Percentiles rank a stretch among this genome's conserved stretches.
These are phyloP conservation scores for Gallinago undulata DNA, from an alignment of 2,113 vertebrate species.

Conservation along the genomic window DNA sequence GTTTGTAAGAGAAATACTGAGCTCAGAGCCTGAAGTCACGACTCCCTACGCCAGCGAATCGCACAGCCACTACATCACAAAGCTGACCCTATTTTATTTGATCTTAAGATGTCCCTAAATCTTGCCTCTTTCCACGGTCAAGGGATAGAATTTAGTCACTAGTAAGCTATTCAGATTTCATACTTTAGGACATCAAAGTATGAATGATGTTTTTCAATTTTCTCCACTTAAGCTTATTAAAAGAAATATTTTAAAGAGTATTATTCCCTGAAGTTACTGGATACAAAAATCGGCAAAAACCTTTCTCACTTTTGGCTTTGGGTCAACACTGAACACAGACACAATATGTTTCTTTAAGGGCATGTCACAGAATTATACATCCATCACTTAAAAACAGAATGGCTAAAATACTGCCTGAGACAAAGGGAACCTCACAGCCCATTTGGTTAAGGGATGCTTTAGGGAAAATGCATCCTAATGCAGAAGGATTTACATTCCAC, in stretches of 20 bases:
- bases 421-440: neutral
- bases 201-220: slow-evolving; percentile 67
- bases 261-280: slow-evolving; percentile 66
- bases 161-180: slow-evolving; percentile 68
- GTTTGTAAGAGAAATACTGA: neutral
- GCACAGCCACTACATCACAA: neutral
- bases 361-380: neutral
- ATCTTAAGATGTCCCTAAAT: slow-evolving; percentile 51
- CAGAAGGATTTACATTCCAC: slow-evolving; percentile 1
- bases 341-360: neutral
- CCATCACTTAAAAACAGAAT: neutral
- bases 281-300: slow-evolving; percentile 51
- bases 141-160: slow-evolving; percentile 22
- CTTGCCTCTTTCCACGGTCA: slow-evolving; percentile 44
- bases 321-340: neutral
- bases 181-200: slow-evolving; percentile 76
- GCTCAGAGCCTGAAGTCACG: neutral
- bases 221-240: slow-evolving; percentile 73
- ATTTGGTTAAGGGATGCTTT: neutral
- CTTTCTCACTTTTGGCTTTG: neutral
- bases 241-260: slow-evolving; percentile 55
- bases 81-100: neutral
- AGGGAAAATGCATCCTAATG: neutral
- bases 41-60: neutral
- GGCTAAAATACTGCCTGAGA: neutral